Evolutionary conservation across 2,113 vertebrate species (phyloP).

Genomic region (Ictidomys tridecemlineatus): DNA sequence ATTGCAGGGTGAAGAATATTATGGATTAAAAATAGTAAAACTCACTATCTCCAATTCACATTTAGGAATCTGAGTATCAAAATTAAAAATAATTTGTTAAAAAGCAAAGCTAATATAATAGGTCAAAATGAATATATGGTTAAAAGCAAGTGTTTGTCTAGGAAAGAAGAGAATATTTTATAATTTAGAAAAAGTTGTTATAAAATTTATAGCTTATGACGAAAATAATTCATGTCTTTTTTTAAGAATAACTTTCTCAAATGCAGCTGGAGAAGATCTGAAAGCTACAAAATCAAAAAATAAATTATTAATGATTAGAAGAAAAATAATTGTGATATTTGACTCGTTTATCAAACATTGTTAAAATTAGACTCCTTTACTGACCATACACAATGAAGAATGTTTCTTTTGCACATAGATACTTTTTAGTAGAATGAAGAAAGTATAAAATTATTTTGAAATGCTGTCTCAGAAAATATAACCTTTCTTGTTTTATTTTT

Average conservation of each 20-base stretch:
- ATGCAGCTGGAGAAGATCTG: background rate
- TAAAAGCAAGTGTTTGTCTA: background rate
- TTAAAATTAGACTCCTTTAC: background rate
- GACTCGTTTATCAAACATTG: background rate
- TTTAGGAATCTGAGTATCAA: background rate
- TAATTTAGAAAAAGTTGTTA: background rate
- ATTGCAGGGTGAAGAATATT: background rate
- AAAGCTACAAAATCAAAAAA: background rate
- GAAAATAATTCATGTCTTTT: background rate
- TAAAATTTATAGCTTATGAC: background rate
- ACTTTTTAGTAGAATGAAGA: background rate
- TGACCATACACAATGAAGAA: background rate
- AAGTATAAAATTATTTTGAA: slow-evolving; percentile 5
- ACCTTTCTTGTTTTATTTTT: background rate
- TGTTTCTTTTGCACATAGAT: background rate
- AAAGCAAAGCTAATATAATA: background rate
- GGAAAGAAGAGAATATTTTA: background rate
- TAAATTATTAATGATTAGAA: background rate
- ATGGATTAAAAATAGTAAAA: background rate
- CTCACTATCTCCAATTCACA: background rate
- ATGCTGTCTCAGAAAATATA: background rate
- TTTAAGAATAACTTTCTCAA: background rate
- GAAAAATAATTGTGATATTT: slow-evolving; percentile 1
- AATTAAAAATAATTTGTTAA: background rate
- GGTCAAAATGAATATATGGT: background rate